Base-by-base conservation (phyloP, 2,797 vertebrate species). In the Halcyon leucocephala region DNA sequence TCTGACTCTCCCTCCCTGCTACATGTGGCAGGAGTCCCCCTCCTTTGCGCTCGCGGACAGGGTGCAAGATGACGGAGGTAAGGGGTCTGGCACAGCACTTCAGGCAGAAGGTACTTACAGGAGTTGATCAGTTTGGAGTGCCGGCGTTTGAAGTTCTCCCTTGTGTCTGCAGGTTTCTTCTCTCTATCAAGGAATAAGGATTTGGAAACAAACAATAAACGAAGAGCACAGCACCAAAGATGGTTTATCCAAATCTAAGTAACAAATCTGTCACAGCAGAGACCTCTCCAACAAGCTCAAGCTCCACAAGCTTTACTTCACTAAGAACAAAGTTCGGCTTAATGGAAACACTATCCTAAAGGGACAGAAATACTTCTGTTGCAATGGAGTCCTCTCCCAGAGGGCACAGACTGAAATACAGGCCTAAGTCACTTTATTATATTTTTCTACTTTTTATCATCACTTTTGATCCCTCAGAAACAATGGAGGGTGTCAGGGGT, bases 91-190 rank as follows among this genome's bases (percentile, higher is more conserved):
- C 57, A 31, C 17, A 37, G 67, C 35, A 55, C 25, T 39, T 57
- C 18, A 55, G 52, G 24, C 39, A 89, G 73, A 49, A 88, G 72
- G 64, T 79, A 98, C 98, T 98, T 95, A 98, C 98, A 98, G 54
- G 98, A 98, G 70, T 98, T 98, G 89, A 98, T 98, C 73, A 98
- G 96, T 86, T 97, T 98, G 19, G 98, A 98, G 60, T 97, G 95
- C 12, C 98, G 97, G n/a, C 97, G 96, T 20, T 95, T 97, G 79
- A 98, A 96, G 82, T 73, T 97, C 72, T 96, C 97, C 8, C 26
- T 41, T 14, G 58, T 46, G 3, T 97, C 97, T 83, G 78, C 95
- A 49, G 96, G 83, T 61, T 97, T 98, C 91, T 98, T 98, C 89
- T 98, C 98, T 81, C 98, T 98, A 92, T 70, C 70, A 61, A 26